phyloP scores from a whole-genome alignment of 2,113 vertebrate genomes.

The Callipepla squamata region DNA sequence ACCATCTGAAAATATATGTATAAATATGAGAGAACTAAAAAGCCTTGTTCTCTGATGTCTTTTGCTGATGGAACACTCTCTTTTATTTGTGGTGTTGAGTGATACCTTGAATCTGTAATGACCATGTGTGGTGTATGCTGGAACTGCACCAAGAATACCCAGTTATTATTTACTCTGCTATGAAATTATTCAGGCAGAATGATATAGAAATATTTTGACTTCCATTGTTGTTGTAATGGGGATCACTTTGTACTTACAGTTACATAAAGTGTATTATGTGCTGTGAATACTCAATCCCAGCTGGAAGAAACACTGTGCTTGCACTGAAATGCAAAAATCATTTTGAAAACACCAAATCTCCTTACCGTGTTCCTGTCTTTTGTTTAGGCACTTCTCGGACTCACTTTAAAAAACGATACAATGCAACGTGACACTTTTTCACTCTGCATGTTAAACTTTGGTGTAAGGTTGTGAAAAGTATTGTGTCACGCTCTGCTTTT shows the following conservation, averaged over 20 bases:
- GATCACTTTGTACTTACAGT: background rate
- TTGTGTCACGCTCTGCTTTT: background rate
- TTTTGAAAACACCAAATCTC: background rate
- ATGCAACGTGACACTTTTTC: background rate
- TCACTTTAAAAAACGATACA: background rate
- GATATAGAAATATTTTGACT: background rate
- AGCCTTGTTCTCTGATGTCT: background rate
- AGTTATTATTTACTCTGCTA: background rate
- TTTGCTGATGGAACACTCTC: background rate
- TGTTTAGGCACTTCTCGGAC: background rate
- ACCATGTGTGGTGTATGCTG: background rate
- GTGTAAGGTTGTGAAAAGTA: background rate
- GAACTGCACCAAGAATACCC: background rate
- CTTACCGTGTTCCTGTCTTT: background rate
- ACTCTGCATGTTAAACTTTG: background rate
- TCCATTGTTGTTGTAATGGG: background rate
- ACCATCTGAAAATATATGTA: background rate
- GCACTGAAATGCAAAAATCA: background rate
- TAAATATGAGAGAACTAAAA: background rate
- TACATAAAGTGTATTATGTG: background rate
- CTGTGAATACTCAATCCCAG: background rate
- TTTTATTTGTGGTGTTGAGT: background rate
- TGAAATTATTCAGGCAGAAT: background rate
- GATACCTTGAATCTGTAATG: background rate
- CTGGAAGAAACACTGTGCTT: background rate